Evolutionary conservation across 2,113 vertebrate genomes (phyloP), one percentile per base, ranked within the genome.

Genomic region (Nothobranchius kuhntae): DNA sequence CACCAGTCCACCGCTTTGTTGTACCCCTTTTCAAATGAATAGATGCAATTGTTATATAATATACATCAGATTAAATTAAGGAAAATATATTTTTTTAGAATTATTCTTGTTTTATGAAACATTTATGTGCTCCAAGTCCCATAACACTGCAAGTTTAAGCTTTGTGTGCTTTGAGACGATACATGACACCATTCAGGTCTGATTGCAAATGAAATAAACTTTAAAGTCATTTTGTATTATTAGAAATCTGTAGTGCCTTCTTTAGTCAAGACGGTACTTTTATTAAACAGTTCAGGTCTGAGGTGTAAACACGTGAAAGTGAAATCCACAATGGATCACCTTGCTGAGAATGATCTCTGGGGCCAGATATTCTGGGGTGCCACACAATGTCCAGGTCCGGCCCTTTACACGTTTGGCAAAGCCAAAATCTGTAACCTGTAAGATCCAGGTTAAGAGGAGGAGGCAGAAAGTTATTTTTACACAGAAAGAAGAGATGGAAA

Each of bases 1-100:
- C 96, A 97, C 96, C 96, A 97, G 89, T 97, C 96, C 74, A 97
- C 96, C 0, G 96, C 96, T 74, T 97, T 97, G 90, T 97, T 97
- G 77, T 97, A 97, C 17, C 95, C 96, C 94, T 95, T 59, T 51
- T 35, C 2, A 7, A 42, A 48, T 0, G 5, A 17, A 46, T 9
- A 21, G 0, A 46, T 26, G 2, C 50, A 26, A 4, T 21, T 11
- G 42, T 50, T 50, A 50, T 36, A 13, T 3, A 65, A 44, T 17
- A 17, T 13, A 13, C 24, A 47, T 24, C 11, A 46, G 13, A n/a
- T 52, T 15, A 30, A 36, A 51, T 63, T 42, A 10, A 3, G 36
- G 9, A 38, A 7, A 4, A 48, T 21, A 21, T 21, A 21, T 21
- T 21, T 21, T 21, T 21, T 21, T 21, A 21, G 21, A 21, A 21